These are phyloP conservation scores for Anolis carolinensis DNA, from an alignment of 2,113 vertebrate species.

Conservation along the genomic window DNA sequence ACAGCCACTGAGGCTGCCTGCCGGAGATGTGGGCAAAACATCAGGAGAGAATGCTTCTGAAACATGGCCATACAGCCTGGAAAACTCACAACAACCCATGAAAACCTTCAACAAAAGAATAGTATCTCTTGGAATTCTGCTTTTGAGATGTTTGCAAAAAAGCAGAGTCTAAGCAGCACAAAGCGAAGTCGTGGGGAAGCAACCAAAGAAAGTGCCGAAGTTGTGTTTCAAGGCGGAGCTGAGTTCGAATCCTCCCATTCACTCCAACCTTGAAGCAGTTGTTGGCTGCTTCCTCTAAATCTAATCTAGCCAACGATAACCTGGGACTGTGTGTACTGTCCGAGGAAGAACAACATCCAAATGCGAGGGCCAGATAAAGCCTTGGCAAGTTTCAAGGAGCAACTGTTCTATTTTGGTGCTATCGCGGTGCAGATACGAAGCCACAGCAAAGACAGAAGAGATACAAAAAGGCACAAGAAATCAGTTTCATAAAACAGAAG, in stretches of 20 bases:
- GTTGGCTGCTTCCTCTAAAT: neutral
- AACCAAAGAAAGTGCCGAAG: neutral
- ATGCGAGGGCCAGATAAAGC: neutral
- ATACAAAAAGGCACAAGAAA: neutral
- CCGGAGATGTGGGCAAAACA: no score
- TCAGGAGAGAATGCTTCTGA: no score
- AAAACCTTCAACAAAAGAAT: no score
- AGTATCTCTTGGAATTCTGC: no score
- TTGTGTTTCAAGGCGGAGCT: no score
- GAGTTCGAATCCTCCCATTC: neutral
- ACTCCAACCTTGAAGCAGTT: neutral
- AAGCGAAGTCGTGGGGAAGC: no score
- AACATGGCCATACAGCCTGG: no score
- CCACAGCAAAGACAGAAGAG: neutral
- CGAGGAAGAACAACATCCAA: neutral
- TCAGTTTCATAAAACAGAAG: neutral
- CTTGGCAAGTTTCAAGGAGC: conserved; percentile 6
- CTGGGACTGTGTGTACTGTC: neutral
- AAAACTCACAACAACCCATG: no score
- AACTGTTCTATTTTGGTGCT: conserved; percentile 1
- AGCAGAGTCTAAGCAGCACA: no score
- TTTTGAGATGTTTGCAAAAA: no score
- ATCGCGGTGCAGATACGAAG: neutral
- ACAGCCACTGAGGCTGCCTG: no score
- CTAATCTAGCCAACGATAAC: neutral